phyloP scores from a whole-genome alignment of 1,140 invertebrate species.

The Drosophila biarmipes region DNA sequence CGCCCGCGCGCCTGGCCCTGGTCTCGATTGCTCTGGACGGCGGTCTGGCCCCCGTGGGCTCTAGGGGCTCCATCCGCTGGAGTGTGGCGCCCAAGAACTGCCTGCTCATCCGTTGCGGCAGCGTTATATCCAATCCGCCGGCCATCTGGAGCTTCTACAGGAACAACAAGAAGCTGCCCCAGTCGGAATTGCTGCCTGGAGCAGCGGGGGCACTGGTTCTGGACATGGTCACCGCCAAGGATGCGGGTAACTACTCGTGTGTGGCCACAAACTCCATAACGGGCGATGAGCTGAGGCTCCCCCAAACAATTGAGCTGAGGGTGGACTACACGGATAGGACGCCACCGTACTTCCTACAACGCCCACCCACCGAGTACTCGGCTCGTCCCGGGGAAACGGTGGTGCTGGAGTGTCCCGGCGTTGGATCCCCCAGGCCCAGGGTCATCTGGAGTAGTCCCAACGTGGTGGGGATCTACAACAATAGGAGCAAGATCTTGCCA shows the following conservation, averaged over 20 bases:
- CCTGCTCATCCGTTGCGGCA: slow-evolving; percentile 74
- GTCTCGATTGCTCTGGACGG: slow-evolving; percentile 86
- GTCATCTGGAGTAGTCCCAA: slow-evolving; percentile 87
- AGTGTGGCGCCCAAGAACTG: slow-evolving; percentile 82
- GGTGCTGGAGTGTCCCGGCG: slow-evolving; percentile 88
- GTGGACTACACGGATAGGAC: slow-evolving; percentile 82
- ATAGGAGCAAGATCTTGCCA: slow-evolving; percentile 77
- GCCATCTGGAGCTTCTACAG: slow-evolving; percentile 84
- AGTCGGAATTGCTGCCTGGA: slow-evolving; percentile 66
- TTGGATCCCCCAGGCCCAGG: slow-evolving; percentile 86
- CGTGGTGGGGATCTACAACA: slow-evolving; percentile 83
- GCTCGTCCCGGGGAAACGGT: slow-evolving; percentile 86
- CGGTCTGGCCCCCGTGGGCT: neutral
- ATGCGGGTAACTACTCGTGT: slow-evolving; percentile 87
- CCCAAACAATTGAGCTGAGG: slow-evolving; percentile 84
- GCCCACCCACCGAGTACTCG: slow-evolving; percentile 84
- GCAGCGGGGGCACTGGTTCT: slow-evolving; percentile 85
- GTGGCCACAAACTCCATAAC: slow-evolving; percentile 87
- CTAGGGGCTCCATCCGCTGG: slow-evolving; percentile 58
- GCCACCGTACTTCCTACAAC: slow-evolving; percentile 86
- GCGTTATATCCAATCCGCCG: slow-evolving; percentile 73
- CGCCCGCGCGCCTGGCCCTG: slow-evolving; percentile 89
- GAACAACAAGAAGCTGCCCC: slow-evolving; percentile 75
- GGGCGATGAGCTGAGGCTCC: slow-evolving; percentile 84
- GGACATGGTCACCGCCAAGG: slow-evolving; percentile 85